Evolutionary conservation across 2,797 vertebrate genomes (phyloP).

Genomic region (Sebastes wilsoni): DNA sequence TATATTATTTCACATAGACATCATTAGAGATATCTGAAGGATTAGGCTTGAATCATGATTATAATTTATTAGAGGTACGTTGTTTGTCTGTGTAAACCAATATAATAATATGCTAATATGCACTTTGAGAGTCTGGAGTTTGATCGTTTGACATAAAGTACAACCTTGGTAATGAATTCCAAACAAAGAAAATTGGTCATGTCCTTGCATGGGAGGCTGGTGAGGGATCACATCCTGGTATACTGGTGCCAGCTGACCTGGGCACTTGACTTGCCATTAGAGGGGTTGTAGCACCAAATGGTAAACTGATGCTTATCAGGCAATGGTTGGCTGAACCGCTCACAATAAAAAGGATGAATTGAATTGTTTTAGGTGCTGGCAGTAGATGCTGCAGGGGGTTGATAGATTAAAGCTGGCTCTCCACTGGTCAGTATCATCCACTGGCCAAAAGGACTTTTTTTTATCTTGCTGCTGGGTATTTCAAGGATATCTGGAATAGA

Average conservation of each 20-base stretch:
- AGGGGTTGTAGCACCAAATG: neutral
- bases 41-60: constrained; percentile 6
- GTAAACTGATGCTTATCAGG: neutral
- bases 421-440: neutral
- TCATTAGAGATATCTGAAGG: neutral
- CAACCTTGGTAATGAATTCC: neutral
- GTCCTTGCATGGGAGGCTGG: neutral
- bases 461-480: neutral
- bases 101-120: neutral
- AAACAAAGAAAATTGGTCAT: neutral
- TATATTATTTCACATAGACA: neutral
- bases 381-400: neutral
- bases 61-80: neutral
- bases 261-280: neutral
- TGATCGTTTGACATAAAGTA: neutral
- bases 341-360: constrained; percentile 2
- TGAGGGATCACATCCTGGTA: neutral
- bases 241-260: neutral
- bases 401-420: constrained; percentile 8
- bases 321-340: constrained; percentile 2
- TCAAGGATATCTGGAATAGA: constrained; percentile 1
- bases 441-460: constrained; percentile 2
- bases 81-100: neutral
- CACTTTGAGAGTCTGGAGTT: neutral
- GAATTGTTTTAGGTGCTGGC: constrained; percentile 7